Conservation (phyloP, 1,140 invertebrate genomes). For the Drosophila sulfurigaster region DNA sequence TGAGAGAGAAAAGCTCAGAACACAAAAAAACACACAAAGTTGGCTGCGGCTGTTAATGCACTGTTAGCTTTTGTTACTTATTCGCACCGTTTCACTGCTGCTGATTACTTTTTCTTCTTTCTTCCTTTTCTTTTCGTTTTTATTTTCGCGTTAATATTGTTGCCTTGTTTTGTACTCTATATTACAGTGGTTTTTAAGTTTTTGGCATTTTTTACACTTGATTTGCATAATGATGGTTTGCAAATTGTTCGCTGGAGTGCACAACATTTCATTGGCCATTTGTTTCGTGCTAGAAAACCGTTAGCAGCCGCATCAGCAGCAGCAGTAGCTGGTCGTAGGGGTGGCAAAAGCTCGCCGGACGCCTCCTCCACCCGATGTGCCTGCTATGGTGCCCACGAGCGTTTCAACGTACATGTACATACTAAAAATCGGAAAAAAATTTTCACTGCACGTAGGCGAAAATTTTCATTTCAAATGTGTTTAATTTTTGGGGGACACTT, state of each 20-base stretch:
- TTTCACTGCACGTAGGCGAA: slow-evolving; percentile 76
- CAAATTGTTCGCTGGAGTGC: slow-evolving; percentile 55
- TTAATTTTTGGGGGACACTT: slow-evolving; percentile 4
- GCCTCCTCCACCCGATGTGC: slow-evolving; percentile 58
- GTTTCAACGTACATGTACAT: slow-evolving; percentile 83
- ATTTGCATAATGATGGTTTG: slow-evolving; percentile 61
- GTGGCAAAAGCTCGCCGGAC: slow-evolving; percentile 67
- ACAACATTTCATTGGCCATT: slow-evolving; percentile 60
- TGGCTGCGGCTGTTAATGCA: slow-evolving; percentile 65
- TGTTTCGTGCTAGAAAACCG: slow-evolving; percentile 54
- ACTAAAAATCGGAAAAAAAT: slow-evolving; percentile 82
- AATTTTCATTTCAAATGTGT: slow-evolving; percentile 55
- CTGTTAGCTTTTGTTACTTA: slow-evolving; percentile 39
- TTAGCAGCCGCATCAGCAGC: slow-evolving; percentile 36
- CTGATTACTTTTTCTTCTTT: slow-evolving; percentile 33
- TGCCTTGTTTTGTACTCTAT: slow-evolving; percentile 43
- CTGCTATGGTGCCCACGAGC: slow-evolving; percentile 65
- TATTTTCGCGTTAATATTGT: slow-evolving; percentile 32
- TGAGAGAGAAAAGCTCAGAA: slow-evolving; percentile 53
- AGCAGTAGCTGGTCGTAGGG: slow-evolving; percentile 33
- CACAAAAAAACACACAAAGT: slow-evolving; percentile 36
- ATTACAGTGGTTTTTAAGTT: slow-evolving; percentile 54
- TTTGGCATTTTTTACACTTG: slow-evolving; percentile 71
- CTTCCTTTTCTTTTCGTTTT: too few relatives aligned
- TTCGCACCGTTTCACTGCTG: slow-evolving; percentile 11